Conservation (phyloP, 35 echinoderm and acorn worm genomes). For the Apostichopus parvimensis region DNA sequence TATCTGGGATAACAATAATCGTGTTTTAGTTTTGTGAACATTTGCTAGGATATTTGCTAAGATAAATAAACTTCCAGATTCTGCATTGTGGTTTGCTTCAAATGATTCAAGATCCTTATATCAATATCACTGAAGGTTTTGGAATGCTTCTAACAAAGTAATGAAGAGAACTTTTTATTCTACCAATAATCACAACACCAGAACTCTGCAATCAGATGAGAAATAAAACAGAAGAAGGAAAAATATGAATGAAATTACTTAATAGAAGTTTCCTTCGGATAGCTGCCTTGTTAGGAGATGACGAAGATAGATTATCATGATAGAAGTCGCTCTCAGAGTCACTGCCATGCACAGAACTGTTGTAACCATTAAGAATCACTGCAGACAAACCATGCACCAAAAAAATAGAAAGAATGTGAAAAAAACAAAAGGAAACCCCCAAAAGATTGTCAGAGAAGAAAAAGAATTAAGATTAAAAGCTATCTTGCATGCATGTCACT, state of each 20-base stretch:
- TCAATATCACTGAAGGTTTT: too few relatives aligned
- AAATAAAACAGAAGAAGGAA: not conserved
- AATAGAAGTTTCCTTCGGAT: conserved; percentile 1
- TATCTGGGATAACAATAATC: too few relatives aligned
- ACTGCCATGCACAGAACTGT: conserved; percentile 59
- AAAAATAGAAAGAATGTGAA: not conserved
- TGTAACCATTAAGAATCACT: conserved; percentile 55
- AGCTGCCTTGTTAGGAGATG: conserved; percentile 11
- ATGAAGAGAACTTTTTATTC: too few relatives aligned
- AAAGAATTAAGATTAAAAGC: too few relatives aligned
- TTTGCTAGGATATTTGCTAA: too few relatives aligned
- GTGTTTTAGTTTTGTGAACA: too few relatives aligned
- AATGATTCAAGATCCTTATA: too few relatives aligned
- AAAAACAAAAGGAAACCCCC: not conserved
- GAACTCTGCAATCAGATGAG: not conserved
- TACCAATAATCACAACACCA: too few relatives aligned
- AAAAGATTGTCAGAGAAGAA: not conserved
- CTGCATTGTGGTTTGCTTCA: too few relatives aligned
- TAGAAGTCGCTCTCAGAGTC: conserved; percentile 56
- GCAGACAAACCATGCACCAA: conserved; percentile 38
- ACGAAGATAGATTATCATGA: conserved; percentile 46
- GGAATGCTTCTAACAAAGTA: too few relatives aligned
- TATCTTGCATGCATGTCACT: too few relatives aligned
- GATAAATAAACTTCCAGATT: too few relatives aligned
- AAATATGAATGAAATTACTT: conserved; percentile 24